phyloP scores from a whole-genome alignment of 2,888 invertebrate species.

The Lasioglossum villosulum region DNA sequence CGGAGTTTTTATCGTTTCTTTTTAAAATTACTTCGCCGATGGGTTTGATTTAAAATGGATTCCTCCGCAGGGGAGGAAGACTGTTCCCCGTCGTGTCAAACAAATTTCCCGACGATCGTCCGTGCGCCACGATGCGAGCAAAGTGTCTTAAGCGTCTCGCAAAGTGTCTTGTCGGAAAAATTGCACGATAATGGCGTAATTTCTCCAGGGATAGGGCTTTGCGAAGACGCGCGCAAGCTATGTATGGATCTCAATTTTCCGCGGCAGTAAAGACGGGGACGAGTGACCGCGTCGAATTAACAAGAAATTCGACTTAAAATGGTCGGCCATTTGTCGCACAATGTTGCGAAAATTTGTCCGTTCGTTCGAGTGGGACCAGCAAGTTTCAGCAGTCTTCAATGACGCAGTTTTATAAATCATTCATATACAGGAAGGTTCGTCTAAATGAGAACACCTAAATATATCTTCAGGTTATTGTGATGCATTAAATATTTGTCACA shows the following conservation, averaged over 20 bases:
- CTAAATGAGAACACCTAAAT: too few relatives aligned
- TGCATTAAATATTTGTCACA: too few relatives aligned
- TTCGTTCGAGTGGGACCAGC: background rate
- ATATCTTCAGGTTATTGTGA: too few relatives aligned
- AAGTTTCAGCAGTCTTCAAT: background rate
- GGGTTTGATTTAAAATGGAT: conserved; percentile 17
- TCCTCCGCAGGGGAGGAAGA: background rate
- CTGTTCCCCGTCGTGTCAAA: background rate
- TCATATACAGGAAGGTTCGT: too few relatives aligned
- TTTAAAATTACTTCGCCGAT: background rate
- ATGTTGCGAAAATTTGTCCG: conserved; percentile 14
- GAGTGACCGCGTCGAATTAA: conserved; percentile 29
- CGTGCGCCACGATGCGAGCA: conserved; percentile 14
- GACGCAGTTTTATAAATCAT: too few relatives aligned
- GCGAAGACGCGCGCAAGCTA: background rate
- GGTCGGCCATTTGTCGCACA: conserved; percentile 22
- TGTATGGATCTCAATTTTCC: conserved; percentile 49
- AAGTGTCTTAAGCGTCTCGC: conserved; percentile 31
- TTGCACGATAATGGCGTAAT: conserved; percentile 47
- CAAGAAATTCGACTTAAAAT: conserved; percentile 48
- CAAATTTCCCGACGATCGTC: conserved; percentile 12
- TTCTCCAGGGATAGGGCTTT: conserved; percentile 13
- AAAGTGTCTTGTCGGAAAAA: conserved; percentile 42
- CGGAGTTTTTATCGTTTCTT: background rate
- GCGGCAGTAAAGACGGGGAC: background rate